Base-by-base conservation (phyloP, 2,113 vertebrate genomes). In the Phaethon lepturus region DNA sequence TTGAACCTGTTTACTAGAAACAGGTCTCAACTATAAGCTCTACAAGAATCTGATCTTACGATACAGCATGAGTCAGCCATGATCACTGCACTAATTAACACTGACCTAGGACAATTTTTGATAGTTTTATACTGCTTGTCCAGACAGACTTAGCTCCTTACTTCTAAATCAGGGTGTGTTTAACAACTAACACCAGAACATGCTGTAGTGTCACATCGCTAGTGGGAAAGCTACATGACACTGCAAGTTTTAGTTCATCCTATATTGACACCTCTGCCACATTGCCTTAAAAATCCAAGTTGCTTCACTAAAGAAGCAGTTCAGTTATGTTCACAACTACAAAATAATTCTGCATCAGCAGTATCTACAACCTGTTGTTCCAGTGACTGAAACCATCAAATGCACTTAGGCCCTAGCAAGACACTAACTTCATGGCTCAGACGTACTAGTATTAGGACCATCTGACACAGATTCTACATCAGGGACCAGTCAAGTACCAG, bases 1-100 rank as follows among this genome's bases (percentile, higher is more conserved):
- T 31, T 60, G 86, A 92, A 64, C 8, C 2, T 94, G 79, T 94
- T 96, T 96, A 96, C 90, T 90, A 62, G 13, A 95, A 95, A 94
- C 96, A 95, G 22, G 23, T 58, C 35, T 76, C 56, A 17, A 52
- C 78, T 74, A 50, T 6, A 47, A 76, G 58, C 49, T 75, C 62
- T 40, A 18, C 6, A 68, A 87, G 53, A 81, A 74, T 20, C 31
- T 63, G 69, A 67, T 96, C 73, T 85, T 93, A 33, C 68, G 60
- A 62, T 78, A 59, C 12, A 40, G 19, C 31, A 28, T 62, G 40
- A 96, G 56, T 94, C 91, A 95, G 40, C 44, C 17, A 16, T 5
- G 22, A 73, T 52, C 50, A 42, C 26, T 18, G 15, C 20, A 74
- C 33, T 49, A 62, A 66, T 56, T 42, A 79, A 76, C 50, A 75